Conservation (phyloP, 1,140 invertebrate species). For the Drosophila sucinea region DNA sequence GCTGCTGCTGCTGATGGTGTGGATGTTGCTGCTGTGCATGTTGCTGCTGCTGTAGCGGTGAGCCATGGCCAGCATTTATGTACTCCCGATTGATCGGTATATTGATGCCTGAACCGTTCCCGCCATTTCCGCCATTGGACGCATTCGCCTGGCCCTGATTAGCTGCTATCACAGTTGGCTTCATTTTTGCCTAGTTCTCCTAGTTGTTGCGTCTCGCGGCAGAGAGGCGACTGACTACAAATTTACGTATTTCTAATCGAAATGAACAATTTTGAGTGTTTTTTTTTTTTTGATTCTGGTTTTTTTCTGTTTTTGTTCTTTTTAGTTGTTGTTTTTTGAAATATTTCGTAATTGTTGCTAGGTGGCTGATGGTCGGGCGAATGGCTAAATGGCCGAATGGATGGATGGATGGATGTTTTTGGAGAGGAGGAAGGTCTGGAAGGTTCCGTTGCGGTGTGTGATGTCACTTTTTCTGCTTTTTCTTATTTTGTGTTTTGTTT, state of each 20-base stretch:
- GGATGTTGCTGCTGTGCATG: constrained; percentile 46
- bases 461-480: constrained; percentile 70
- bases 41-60: constrained; percentile 33
- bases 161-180: constrained; percentile 78
- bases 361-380: background rate
- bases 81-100: constrained; percentile 77
- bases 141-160: constrained; percentile 45
- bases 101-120: constrained; percentile 49
- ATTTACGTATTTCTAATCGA: constrained; percentile 36
- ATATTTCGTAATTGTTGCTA: constrained; percentile 16
- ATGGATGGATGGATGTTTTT: background rate
- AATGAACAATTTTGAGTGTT: constrained; percentile 35
- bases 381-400: background rate
- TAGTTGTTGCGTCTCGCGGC: constrained; percentile 25
- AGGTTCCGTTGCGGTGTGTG: constrained; percentile 57
- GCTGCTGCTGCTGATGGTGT: constrained; percentile 33
- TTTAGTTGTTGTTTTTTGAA: background rate
- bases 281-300: constrained; percentile 32
- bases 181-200: constrained; percentile 48
- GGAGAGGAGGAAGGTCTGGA: constrained; percentile 10
- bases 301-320: constrained; percentile 5
- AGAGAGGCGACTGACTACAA: constrained; percentile 13
- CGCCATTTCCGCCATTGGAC: constrained; percentile 31
- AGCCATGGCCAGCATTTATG: constrained; percentile 39
- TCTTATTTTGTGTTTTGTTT: constrained; percentile 54